These are phyloP conservation scores for Eledone cirrhosa DNA, from an alignment of 2,888 invertebrate species.

Conservation along the genomic window DNA sequence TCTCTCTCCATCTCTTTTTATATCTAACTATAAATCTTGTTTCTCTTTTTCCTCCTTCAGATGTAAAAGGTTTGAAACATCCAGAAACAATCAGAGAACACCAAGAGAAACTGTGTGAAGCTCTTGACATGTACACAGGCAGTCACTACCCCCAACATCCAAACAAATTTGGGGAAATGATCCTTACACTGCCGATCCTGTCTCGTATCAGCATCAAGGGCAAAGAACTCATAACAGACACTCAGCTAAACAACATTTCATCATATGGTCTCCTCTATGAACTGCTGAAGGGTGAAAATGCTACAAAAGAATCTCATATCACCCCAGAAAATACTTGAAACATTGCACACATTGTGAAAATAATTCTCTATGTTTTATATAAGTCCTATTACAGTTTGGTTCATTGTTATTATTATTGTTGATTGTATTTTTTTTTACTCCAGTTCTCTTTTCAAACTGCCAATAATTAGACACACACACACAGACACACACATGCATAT, in stretches of 20 bases:
- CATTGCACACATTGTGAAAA: neutral
- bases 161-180: constrained; percentile 92
- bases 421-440: too few relatives aligned
- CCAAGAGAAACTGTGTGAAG: constrained; percentile 92
- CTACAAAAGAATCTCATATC: constrained; percentile 35
- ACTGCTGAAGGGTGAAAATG: constrained; percentile 72
- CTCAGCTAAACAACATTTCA: constrained; percentile 87
- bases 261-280: constrained; percentile 96
- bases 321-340: neutral
- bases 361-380: neutral
- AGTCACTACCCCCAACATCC: constrained; percentile 91
- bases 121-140: constrained; percentile 89
- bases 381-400: too few relatives aligned
- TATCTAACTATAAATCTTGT: neutral
- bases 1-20: too few relatives aligned
- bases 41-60: constrained; percentile 68
- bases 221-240: constrained; percentile 74
- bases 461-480: neutral
- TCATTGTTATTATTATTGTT: too few relatives aligned
- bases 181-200: constrained; percentile 91
- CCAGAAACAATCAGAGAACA: constrained; percentile 93
- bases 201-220: constrained; percentile 94
- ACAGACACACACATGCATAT: too few relatives aligned
- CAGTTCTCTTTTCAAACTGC: neutral
- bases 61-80: constrained; percentile 90